Evolutionary conservation across 2,888 invertebrate species (phyloP).

Genomic region (Chrysolina americana): DNA sequence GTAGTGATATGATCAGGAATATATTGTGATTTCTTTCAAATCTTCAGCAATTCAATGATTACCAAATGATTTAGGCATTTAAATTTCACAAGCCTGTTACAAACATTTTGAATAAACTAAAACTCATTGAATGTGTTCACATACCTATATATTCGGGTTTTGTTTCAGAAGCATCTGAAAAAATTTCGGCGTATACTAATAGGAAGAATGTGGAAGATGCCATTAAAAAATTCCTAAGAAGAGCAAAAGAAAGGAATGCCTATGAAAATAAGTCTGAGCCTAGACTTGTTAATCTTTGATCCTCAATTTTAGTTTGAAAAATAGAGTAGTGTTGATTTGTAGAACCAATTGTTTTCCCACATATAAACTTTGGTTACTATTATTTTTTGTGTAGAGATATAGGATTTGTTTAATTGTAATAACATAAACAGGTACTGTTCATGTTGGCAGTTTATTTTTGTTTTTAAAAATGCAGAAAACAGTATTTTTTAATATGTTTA

Average conservation of each 20-base stretch:
- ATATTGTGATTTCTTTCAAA: background rate
- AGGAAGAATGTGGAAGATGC: background rate
- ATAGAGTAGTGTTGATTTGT: background rate
- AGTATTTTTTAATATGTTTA: background rate
- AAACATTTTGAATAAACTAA: background rate
- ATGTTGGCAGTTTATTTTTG: background rate
- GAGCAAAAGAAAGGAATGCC: conserved; percentile 12
- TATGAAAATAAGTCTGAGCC: conserved; percentile 10
- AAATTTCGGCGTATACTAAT: background rate
- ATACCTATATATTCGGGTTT: conserved; percentile 1
- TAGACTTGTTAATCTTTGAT: background rate
- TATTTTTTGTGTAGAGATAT: background rate
- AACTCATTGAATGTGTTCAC: background rate
- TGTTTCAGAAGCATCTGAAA: conserved; percentile 15
- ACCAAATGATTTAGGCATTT: background rate
- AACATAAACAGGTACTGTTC: background rate
- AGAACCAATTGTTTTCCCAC: background rate
- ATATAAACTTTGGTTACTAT: background rate
- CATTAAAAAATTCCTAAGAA: conserved; percentile 11
- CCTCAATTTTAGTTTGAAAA: background rate
- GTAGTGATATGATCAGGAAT: background rate
- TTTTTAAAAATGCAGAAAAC: background rate
- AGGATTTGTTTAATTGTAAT: background rate
- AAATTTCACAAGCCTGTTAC: background rate
- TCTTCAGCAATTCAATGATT: background rate